phyloP scores from a whole-genome alignment of 2,888 invertebrate genomes.

The Apodemia mormo region DNA sequence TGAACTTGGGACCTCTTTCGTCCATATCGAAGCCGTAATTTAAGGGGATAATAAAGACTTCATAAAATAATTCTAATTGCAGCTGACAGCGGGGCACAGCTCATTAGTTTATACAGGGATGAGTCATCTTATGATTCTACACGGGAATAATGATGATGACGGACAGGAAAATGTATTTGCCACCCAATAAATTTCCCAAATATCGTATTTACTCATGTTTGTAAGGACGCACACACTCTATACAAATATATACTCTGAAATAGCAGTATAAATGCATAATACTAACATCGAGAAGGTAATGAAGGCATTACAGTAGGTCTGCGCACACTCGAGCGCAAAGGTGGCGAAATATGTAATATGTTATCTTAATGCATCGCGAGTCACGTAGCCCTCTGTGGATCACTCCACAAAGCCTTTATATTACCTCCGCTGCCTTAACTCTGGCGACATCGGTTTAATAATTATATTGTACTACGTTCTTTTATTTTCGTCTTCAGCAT shows the following conservation, averaged over 20 bases:
- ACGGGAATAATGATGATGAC: no score
- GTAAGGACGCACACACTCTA: not conserved
- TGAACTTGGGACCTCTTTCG: no score
- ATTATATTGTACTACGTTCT: not conserved
- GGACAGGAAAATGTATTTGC: no score
- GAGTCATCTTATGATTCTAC: no score
- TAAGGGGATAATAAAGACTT: no score
- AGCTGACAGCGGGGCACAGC: no score
- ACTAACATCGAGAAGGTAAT: slow-evolving; percentile 52
- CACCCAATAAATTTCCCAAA: not conserved
- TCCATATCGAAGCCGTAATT: no score
- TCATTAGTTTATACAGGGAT: no score
- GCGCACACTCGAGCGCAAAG: slow-evolving; percentile 45
- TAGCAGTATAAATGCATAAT: slow-evolving; percentile 60
- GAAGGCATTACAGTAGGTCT: slow-evolving; percentile 57
- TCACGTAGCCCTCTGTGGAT: slow-evolving; percentile 48
- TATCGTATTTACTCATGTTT: not conserved
- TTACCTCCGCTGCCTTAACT: slow-evolving; percentile 7
- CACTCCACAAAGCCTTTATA: slow-evolving; percentile 5
- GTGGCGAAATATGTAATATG: slow-evolving; percentile 64
- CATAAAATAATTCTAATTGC: no score
- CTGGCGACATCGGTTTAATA: slow-evolving; percentile 4
- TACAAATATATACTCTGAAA: not conserved
- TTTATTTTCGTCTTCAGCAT: not conserved
- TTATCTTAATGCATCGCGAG: slow-evolving; percentile 65